Percentiles rank a stretch among this genome's conserved stretches.
phyloP scores from a whole-genome alignment of 1,140 invertebrate genomes.

The Brachionus paranguensis region DNA sequence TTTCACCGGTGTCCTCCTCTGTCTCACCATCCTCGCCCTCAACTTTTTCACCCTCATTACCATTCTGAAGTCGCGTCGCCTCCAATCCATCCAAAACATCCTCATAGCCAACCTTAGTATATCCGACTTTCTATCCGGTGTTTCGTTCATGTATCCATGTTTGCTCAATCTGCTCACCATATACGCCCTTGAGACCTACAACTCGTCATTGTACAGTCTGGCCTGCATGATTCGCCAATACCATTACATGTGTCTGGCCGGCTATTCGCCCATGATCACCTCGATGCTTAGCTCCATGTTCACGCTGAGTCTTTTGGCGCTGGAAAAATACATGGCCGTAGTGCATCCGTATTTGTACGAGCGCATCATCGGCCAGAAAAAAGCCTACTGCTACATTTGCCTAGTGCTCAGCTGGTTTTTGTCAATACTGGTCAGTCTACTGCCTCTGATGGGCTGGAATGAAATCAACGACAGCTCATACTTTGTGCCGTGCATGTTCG shows the following conservation, averaged over 20 bases:
- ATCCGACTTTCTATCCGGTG: slow-evolving; percentile 16
- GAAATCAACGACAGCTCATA: background rate
- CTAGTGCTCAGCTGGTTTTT: background rate
- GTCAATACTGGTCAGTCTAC: background rate
- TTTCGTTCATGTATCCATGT: slow-evolving; percentile 29
- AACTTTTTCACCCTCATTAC: slow-evolving; percentile 3
- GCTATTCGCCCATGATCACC: slow-evolving; percentile 20
- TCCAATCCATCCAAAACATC: slow-evolving; percentile 25
- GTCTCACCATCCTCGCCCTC: background rate
- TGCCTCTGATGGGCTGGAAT: slow-evolving; percentile 28
- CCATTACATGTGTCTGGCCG: slow-evolving; percentile 24
- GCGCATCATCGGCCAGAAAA: background rate
- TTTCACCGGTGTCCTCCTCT: background rate
- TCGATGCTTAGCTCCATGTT: slow-evolving; percentile 21
- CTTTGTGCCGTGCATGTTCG: slow-evolving; percentile 25
- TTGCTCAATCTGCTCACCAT: background rate
- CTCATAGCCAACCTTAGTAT: slow-evolving; percentile 15
- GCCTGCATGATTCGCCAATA: background rate
- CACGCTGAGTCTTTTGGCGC: background rate
- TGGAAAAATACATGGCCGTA: slow-evolving; percentile 24
- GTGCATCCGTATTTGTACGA: slow-evolving; percentile 29
- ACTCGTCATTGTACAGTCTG: background rate
- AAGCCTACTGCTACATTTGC: background rate
- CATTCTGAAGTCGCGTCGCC: background rate
- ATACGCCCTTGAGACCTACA: slow-evolving; percentile 23